phyloP scores from a whole-genome alignment of 2,113 vertebrate genomes.

The Ia io region DNA sequence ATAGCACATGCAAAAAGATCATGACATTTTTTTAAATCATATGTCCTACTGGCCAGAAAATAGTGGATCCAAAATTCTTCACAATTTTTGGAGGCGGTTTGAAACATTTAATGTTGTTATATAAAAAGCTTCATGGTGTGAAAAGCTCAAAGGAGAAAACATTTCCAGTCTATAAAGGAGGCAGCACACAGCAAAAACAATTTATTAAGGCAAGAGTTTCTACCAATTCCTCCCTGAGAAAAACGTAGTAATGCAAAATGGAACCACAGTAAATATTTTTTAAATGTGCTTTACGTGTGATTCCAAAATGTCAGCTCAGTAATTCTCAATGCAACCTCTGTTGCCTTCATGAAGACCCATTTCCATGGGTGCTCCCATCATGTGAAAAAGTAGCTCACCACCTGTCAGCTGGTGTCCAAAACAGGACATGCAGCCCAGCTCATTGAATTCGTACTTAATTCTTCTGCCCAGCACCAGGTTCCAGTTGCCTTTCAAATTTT shows the following conservation, averaged over 20 bases:
- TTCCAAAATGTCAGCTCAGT: neutral
- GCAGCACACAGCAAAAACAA: neutral
- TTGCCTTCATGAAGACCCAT: neutral
- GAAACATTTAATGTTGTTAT: neutral
- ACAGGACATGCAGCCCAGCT: neutral
- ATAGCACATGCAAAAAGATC: neutral
- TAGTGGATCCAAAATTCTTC: neutral
- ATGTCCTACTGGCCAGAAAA: neutral
- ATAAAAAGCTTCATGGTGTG: neutral
- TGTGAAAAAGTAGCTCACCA: neutral
- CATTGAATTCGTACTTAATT: neutral
- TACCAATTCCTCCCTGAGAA: neutral
- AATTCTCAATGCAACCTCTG: neutral
- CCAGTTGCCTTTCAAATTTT: neutral
- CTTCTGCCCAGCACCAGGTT: neutral
- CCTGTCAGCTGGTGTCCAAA: fast-evolving
- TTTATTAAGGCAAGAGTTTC: neutral
- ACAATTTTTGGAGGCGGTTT: neutral
- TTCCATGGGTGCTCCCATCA: neutral
- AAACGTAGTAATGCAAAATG: neutral
- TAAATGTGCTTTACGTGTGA: neutral
- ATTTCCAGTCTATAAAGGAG: neutral
- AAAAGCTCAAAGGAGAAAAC: neutral
- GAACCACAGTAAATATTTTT: neutral
- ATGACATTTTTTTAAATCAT: neutral